Evolutionary conservation across 2,888 invertebrate genomes (phyloP).

Genomic region (Margaritifera margaritifera): DNA sequence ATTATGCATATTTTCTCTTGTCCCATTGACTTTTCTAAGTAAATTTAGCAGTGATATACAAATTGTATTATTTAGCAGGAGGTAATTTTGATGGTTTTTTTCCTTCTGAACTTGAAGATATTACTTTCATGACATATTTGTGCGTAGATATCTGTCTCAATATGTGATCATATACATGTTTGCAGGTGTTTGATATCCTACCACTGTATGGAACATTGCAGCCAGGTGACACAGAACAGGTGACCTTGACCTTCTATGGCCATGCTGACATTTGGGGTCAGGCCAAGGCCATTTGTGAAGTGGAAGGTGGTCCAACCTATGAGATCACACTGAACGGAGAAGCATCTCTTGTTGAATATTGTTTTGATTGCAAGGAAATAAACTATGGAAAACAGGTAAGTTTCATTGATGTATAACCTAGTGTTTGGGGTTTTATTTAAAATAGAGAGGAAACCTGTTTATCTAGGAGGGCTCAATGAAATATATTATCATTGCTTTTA

Average conservation of each 20-base stretch:
- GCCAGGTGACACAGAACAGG: slow-evolving; percentile 71
- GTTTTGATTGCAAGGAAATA: slow-evolving; percentile 67
- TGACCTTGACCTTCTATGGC: slow-evolving; percentile 73
- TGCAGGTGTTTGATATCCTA: slow-evolving; percentile 72
- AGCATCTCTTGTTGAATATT: slow-evolving; percentile 71
- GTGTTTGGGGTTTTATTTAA: neutral
- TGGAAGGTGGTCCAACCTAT: slow-evolving; percentile 72
- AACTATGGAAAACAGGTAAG: slow-evolving; percentile 71
- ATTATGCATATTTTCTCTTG: too few species aligned
- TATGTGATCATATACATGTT: neutral
- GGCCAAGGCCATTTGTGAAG: slow-evolving; percentile 71
- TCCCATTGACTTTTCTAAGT: too few species aligned
- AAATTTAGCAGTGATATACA: too few species aligned
- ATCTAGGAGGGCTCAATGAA: neutral
- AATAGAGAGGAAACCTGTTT: neutral
- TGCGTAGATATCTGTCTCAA: neutral
- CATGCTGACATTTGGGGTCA: slow-evolving; percentile 71
- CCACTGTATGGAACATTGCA: slow-evolving; percentile 71
- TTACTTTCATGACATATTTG: too few species aligned
- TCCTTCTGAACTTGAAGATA: too few species aligned
- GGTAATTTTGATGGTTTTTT: too few species aligned
- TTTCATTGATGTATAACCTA: neutral
- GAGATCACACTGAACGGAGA: slow-evolving; percentile 69
- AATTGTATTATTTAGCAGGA: too few species aligned
- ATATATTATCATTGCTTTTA: neutral